Evolutionary conservation across 2,113 vertebrate genomes (phyloP).

Genomic region (Protobothrops mucrosquamatus): DNA sequence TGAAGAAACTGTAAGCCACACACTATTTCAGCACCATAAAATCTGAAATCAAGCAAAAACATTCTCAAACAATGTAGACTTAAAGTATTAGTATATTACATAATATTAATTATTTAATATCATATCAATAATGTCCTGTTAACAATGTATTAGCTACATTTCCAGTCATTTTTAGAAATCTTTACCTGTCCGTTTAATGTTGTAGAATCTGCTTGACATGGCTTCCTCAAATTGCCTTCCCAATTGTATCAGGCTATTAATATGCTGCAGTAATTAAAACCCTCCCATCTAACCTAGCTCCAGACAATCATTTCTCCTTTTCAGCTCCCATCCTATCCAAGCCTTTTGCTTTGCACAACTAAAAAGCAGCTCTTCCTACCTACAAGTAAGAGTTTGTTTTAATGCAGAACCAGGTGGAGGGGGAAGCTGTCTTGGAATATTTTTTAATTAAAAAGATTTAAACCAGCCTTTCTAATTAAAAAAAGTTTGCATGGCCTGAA

Average conservation of each 20-base stretch:
- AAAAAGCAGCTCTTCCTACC: background rate
- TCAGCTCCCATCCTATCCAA: background rate
- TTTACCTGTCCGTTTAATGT: background rate
- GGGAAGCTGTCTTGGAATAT: background rate
- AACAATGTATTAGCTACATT: background rate
- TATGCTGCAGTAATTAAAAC: background rate
- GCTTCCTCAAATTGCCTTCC: background rate
- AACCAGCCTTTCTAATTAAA: background rate
- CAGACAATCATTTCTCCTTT: background rate
- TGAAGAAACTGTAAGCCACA: conserved; percentile 96
- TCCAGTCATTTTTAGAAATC: background rate
- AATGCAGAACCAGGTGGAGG: background rate
- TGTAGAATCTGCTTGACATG: background rate
- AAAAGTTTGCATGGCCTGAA: background rate
- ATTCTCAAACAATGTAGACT: background rate
- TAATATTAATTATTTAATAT: background rate
- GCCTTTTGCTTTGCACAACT: background rate
- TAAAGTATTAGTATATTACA: background rate
- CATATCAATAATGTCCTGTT: background rate
- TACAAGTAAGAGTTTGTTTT: background rate
- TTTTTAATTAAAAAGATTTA: background rate
- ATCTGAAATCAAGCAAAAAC: conserved; percentile 74
- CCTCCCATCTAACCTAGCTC: background rate
- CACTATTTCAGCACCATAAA: conserved; percentile 93
- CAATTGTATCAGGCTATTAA: background rate